Conservation (phyloP, 1,140 invertebrate species). For the Camponotus vicinus region DNA sequence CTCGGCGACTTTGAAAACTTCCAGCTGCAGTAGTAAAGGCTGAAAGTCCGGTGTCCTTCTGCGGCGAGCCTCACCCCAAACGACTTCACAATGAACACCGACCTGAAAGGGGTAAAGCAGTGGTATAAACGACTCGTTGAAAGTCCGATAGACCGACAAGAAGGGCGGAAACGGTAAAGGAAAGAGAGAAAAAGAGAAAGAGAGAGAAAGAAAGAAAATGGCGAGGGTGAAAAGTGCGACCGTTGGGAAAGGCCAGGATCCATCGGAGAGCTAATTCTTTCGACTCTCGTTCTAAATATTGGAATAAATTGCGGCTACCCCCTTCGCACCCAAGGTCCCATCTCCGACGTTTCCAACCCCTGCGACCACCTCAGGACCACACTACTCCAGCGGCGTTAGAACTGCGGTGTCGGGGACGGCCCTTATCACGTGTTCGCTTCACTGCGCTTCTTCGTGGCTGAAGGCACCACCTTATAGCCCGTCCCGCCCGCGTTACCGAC, state of each 20-base stretch:
- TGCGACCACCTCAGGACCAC: neutral
- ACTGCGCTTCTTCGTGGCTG: slow-evolving; percentile 79
- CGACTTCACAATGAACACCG: slow-evolving; percentile 56
- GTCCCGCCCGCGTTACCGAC: slow-evolving; percentile 58
- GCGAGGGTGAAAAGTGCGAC: slow-evolving; percentile 8
- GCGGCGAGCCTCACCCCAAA: slow-evolving; percentile 39
- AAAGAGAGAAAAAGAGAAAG: neutral
- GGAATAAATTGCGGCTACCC: slow-evolving; percentile 82
- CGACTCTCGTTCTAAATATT: slow-evolving; percentile 81
- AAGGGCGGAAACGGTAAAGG: slow-evolving; percentile 1
- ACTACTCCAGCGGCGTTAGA: slow-evolving; percentile 2
- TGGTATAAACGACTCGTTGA: slow-evolving; percentile 79
- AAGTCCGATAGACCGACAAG: slow-evolving; percentile 75
- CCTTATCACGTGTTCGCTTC: slow-evolving; percentile 84
- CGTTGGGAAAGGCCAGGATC: slow-evolving; percentile 2
- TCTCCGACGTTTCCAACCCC: slow-evolving; percentile 29
- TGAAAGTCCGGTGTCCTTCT: slow-evolving; percentile 45
- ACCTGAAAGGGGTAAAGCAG: slow-evolving; percentile 67
- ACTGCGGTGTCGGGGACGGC: slow-evolving; percentile 73
- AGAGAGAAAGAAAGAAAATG: neutral
- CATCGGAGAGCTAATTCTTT: slow-evolving; percentile 78
- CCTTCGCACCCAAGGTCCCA: slow-evolving; percentile 69
- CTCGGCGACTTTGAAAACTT: slow-evolving; percentile 57
- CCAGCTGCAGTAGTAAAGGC: slow-evolving; percentile 31
- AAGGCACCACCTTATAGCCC: slow-evolving; percentile 75